Base-by-base conservation (phyloP, 2,888 invertebrate genomes). In the Malachius bipustulatus region DNA sequence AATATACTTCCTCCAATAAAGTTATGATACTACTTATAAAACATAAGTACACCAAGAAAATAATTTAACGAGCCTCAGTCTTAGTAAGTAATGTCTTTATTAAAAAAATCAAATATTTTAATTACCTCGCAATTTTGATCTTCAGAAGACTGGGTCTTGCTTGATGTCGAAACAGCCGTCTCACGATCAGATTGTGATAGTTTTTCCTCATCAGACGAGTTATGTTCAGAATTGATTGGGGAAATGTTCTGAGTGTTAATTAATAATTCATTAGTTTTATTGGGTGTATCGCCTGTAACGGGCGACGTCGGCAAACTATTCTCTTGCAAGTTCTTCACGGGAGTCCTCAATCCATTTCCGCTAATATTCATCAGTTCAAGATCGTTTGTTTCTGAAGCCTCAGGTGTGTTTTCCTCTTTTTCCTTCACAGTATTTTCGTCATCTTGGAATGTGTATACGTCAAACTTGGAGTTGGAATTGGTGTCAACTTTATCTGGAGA, bases 211-310 rank as follows among this genome's bases (percentile, higher is more conserved):
- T 28, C 36, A 19, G 34, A 34, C 4, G 45, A 43, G 30, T 37
- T 30, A 19, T 35, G 36, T 19, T 49, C 47, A 1, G 47, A 56
- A 54, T 66, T 67, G 38, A 75, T 75, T 0, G 75, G 75, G 1
- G 75, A 75, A 54, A 76, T 73, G 52, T 75, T 69, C 11, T 66
- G 44, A 4, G 75, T 75, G 41, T 66, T 65, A 46, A 69, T 66
- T 10, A 75, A 51, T 38, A 76, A 67, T 51, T 73, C 73, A 47
- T 63, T 56, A 37, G 68, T 59, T 40, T 54, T 50, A 26, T 46
- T 55, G 4, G 62, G 60, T 1, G 61, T 62, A 24, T 58, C 56
- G 1, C 43, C 42, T 3, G 45, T 50, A 15, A 60, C 36, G 3
- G 61, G 60, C 3, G 60, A 60, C 9, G 53, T 47, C 4, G 54